phyloP scores from a whole-genome alignment of 2,113 vertebrate species.

The Cavia porcellus region DNA sequence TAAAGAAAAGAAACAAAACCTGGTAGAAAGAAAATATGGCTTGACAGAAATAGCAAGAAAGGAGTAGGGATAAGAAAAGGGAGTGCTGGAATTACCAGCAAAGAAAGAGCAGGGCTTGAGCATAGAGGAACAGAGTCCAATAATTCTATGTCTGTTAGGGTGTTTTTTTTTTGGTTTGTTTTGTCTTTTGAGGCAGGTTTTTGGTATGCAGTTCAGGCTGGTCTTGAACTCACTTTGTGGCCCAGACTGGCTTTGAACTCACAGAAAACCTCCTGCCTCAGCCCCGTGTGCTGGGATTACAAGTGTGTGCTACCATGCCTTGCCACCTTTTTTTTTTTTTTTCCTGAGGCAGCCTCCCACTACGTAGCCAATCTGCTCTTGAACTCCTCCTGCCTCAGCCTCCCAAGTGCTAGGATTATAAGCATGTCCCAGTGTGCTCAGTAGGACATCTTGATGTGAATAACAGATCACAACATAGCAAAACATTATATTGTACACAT shows the following conservation, averaged over 20 bases:
- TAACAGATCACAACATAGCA: conserved; percentile 25
- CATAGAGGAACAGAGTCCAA: neutral
- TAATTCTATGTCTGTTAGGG: neutral
- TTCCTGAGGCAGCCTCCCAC: neutral
- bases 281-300: neutral
- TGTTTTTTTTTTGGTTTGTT: neutral
- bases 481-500: neutral
- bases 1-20: neutral
- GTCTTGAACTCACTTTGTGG: neutral
- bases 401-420: neutral
- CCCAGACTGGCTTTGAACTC: neutral
- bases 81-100: neutral
- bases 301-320: neutral
- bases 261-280: neutral
- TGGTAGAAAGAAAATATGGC: neutral
- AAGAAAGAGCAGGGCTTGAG: neutral
- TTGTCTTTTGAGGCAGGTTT: neutral
- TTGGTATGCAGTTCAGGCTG: neutral
- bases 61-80: no score
- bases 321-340: neutral
- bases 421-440: neutral
- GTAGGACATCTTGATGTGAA: neutral
- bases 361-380: neutral
- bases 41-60: neutral
- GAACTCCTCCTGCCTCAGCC: neutral